Base-by-base conservation (phyloP, 2,797 vertebrate genomes). In the Orestias chungarensis region DNA sequence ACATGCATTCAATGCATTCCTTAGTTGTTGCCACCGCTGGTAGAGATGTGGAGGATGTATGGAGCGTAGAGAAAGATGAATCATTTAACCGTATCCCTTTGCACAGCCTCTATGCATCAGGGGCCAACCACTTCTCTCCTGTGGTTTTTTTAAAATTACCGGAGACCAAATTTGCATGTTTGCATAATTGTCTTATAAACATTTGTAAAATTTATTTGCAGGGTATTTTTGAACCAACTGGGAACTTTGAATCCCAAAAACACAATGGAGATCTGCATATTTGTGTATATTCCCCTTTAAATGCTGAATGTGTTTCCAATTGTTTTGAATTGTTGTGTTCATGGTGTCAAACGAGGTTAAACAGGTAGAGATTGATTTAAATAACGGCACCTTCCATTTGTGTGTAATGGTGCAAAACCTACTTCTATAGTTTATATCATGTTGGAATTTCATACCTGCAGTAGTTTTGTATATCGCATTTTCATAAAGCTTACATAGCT, bases 1-100 rank as follows among this genome's bases (percentile, higher is more conserved):
- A 20, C 70, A 70, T 67, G 27, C 72, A 49, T 38, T 31, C 73
- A 46, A 35, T 44, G 12, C 23, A 50, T 44, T 44, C 43, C 43
- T 15, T 17, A 44, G 14, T 17, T 54, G 50, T 7, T 55, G 27
- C 27, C 3, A n/a, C 27, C 27, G 6, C 52, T 25, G 29, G 29
- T 31, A 31, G 31, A 31, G 27, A 55, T 55, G 52, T 31, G 5
- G 29, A 7, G 17, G 5, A 31, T 2, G 18, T 20, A 47, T 47
- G 23, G 47, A 49, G 47, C 2, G 1, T n/a, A 49, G 47, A 23
- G 20, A 49, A 49, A 49, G 7, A 9, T 20, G 23, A 31, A 33
- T 33, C n/a, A n/a, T 55, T 31, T 55, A 15, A 18, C 52, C 3
- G 18, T 29, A 29, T 7, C 6, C 33, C 17, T 5, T 33, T 57